Percentiles rank a stretch among this genome's conserved stretches.
phyloP scores from a whole-genome alignment of 2,888 invertebrate genomes.

The Metalampra italica region DNA sequence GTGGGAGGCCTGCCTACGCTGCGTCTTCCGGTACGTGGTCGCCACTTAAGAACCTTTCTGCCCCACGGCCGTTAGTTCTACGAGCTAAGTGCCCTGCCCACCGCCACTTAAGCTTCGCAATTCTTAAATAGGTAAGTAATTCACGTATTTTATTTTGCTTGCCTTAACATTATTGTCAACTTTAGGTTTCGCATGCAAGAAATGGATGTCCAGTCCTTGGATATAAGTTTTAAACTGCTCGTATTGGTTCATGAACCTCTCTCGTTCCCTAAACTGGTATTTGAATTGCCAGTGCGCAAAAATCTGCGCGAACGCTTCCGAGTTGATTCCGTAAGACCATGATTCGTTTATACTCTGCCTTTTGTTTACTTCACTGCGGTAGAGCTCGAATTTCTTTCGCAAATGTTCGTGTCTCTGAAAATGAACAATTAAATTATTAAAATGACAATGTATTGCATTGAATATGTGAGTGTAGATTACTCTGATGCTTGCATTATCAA shows the following conservation, averaged over 20 bases:
- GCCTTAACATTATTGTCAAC: slow-evolving; percentile 47
- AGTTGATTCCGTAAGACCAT: slow-evolving; percentile 90
- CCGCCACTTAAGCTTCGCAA: no score
- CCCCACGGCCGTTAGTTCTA: no score
- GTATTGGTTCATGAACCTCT: slow-evolving; percentile 83
- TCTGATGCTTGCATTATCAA: no score
- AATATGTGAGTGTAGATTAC: not conserved
- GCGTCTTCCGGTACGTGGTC: no score
- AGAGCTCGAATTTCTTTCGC: slow-evolving; percentile 68
- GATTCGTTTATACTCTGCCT: slow-evolving; percentile 73
- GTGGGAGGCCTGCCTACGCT: no score
- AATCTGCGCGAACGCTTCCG: slow-evolving; percentile 81
- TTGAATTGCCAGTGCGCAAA: slow-evolving; percentile 87
- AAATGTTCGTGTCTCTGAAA: slow-evolving; percentile 77
- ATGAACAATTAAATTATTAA: slow-evolving; percentile 5
- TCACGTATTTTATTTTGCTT: no score
- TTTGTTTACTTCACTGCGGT: slow-evolving; percentile 46
- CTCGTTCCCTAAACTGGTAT: slow-evolving; percentile 81
- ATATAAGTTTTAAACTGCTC: slow-evolving; percentile 87
- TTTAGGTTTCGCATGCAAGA: slow-evolving; percentile 82
- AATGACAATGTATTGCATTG: no score
- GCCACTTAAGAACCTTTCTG: no score
- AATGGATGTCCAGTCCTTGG: slow-evolving; percentile 86
- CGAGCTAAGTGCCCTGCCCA: no score
- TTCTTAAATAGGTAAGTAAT: no score